Evolutionary conservation across 2,797 vertebrate species (phyloP).

Genomic region (Xenopus petersii): DNA sequence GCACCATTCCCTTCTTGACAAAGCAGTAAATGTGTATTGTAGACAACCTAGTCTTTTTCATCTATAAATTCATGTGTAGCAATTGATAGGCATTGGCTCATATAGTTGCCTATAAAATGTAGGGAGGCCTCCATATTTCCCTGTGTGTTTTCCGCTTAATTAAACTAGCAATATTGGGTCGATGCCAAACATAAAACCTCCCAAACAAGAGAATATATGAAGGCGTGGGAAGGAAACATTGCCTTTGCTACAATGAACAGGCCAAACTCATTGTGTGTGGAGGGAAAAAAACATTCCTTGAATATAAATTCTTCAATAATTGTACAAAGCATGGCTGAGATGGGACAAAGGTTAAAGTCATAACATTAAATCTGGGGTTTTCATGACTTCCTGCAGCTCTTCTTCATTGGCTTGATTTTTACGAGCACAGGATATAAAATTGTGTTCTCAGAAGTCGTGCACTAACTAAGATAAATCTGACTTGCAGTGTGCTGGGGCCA

Average conservation of each 20-base stretch:
- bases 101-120: too few relatives aligned
- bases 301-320: background rate
- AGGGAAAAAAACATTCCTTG: background rate
- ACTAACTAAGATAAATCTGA: constrained; percentile 34
- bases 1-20: too few relatives aligned
- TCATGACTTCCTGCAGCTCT: constrained; percentile 17
- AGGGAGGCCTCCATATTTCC: too few relatives aligned
- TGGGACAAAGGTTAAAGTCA: constrained; percentile 4
- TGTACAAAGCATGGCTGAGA: background rate
- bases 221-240: background rate
- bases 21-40: too few relatives aligned
- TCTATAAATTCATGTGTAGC: too few relatives aligned
- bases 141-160: too few relatives aligned
- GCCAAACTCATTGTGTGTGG: background rate
- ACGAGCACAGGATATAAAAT: constrained; percentile 36
- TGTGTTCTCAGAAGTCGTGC: constrained; percentile 24
- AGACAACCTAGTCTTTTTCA: too few relatives aligned
- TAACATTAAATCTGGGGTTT: constrained; percentile 17
- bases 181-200: too few relatives aligned
- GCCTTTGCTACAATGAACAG: background rate
- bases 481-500: constrained; percentile 7
- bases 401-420: constrained; percentile 24
- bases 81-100: too few relatives aligned
- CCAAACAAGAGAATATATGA: too few relatives aligned
- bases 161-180: too few relatives aligned